phyloP scores from a whole-genome alignment of 2,113 vertebrate species.

The Mormoops blainvillei region DNA sequence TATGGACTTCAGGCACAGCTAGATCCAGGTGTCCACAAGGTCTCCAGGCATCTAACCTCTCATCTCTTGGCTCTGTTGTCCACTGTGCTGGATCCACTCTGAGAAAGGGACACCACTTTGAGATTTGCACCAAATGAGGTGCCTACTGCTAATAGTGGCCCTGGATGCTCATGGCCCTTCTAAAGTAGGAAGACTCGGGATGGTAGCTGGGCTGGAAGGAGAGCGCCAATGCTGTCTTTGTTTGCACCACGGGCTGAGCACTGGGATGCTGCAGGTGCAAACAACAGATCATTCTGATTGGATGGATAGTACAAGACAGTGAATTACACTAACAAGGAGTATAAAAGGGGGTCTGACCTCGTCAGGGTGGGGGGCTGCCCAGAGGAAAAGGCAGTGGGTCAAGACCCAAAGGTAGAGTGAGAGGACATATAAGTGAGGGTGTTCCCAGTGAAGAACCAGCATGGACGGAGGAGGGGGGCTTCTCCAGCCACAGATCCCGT shows the following conservation, averaged over 20 bases:
- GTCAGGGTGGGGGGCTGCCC: background rate
- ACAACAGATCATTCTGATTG: no score
- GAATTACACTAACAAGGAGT: background rate
- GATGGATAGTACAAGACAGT: fast-evolving
- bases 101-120: background rate
- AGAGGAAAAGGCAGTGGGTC: background rate
- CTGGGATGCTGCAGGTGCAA: no score
- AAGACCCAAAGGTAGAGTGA: background rate
- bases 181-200: background rate
- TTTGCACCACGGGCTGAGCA: background rate
- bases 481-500: background rate
- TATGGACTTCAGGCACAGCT: background rate
- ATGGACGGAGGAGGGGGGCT: background rate
- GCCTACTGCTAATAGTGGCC: background rate
- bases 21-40: background rate
- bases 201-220: background rate
- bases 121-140: background rate
- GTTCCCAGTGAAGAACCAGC: background rate
- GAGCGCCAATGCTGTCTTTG: fast-evolving
- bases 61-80: background rate
- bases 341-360: background rate
- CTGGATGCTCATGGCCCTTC: background rate
- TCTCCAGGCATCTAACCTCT: background rate
- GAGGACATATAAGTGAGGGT: fast-evolving
- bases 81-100: background rate